Conservation (phyloP, 2,797 vertebrate species). For the Myripristis jacobus region DNA sequence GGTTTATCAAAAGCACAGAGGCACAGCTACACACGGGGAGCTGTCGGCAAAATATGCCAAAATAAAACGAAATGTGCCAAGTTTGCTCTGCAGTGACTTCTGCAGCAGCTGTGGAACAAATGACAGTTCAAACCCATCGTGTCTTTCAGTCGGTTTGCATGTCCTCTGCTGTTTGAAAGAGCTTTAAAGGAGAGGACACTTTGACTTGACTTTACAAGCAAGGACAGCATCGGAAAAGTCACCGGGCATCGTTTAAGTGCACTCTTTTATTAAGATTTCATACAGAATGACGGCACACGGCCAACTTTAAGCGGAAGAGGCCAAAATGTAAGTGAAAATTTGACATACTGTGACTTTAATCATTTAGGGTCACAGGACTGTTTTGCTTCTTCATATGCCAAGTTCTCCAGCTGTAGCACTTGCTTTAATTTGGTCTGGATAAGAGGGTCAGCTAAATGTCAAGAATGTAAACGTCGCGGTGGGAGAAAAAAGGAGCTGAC, state of each 20-base stretch:
- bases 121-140: conserved; percentile 24
- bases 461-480: conserved; percentile 1
- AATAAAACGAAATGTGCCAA: too few species aligned
- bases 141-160: not conserved
- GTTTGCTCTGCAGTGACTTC: not conserved
- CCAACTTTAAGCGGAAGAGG: too few species aligned
- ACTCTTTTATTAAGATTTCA: conserved; percentile 3
- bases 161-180: conserved; percentile 23
- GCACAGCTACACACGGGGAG: too few species aligned
- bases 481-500: not conserved
- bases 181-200: conserved; percentile 48
- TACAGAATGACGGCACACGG: too few species aligned
- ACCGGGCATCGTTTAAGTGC: not conserved
- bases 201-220: conserved; percentile 35
- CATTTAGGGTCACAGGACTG: not conserved
- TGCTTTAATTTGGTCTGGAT: conserved; percentile 11
- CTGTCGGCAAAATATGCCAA: too few species aligned
- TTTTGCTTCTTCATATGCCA: not conserved
- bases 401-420: not conserved
- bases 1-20: too few species aligned
- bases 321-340: too few species aligned
- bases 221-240: not conserved
- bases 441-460: not conserved
- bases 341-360: too few species aligned
- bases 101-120: conserved; percentile 4